These are phyloP conservation scores for Pocillopora grandis DNA, from an alignment of 92 coral and sea anemone genomes.

Conservation along the genomic window DNA sequence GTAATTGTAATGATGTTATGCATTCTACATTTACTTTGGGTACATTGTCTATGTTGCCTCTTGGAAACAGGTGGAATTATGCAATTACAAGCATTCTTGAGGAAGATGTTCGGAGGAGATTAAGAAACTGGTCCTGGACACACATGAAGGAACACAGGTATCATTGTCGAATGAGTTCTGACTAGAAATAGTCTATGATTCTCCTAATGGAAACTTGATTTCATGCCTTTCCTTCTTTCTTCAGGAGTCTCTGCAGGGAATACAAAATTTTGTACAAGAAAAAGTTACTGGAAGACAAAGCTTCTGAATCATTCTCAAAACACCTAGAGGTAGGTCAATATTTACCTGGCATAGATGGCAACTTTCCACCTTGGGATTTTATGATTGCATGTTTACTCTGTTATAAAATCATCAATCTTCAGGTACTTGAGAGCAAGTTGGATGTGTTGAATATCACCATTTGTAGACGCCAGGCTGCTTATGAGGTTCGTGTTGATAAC, in stretches of 20 bases:
- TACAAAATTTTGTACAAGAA: conserved; percentile 81
- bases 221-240: not conserved
- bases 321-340: conserved; percentile 58
- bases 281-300: conserved; percentile 77
- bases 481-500: conserved; percentile 66
- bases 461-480: conserved; percentile 92
- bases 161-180: not conserved
- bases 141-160: conserved; percentile 92
- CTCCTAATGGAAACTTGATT: not conserved
- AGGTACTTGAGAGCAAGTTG: conserved; percentile 79
- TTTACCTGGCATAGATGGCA: not conserved
- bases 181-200: not conserved
- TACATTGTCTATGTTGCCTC: not conserved
- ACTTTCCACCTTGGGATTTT: not conserved
- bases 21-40: no score
- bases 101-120: conserved; percentile 79
- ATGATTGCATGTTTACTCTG: not conserved
- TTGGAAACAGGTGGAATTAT: conserved; percentile 81
- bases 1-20: no score
- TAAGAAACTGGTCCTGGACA: conserved; percentile 93
- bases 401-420: not conserved
- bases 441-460: conserved; percentile 96
- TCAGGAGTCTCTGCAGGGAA: conserved; percentile 66
- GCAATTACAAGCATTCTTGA: conserved; percentile 81
- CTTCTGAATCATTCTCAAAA: conserved; percentile 68